phyloP scores from a whole-genome alignment of 2,113 vertebrate genomes.

The Saccopteryx bilineata region DNA sequence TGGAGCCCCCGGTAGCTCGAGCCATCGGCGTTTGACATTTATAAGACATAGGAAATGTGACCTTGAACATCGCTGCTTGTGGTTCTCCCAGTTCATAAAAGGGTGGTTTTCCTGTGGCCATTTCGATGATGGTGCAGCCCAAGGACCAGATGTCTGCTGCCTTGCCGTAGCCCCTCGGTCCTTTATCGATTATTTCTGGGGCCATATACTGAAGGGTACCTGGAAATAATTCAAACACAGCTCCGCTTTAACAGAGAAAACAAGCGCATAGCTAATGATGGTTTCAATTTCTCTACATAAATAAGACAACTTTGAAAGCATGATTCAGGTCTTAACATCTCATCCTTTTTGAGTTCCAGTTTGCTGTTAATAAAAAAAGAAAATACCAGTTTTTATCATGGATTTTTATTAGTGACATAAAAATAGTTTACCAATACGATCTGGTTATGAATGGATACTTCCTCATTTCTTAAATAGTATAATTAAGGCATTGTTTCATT shows the following conservation, averaged over 20 bases:
- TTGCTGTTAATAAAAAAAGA: constrained; percentile 25
- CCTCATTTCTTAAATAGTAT: neutral
- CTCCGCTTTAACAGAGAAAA: constrained; percentile 37
- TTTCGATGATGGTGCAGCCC: constrained; percentile 99
- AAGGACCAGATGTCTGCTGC: constrained; percentile 99
- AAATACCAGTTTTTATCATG: constrained; percentile 11
- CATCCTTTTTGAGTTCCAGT: neutral
- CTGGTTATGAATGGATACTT: neutral
- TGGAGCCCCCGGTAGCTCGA: neutral
- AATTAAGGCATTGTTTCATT: neutral
- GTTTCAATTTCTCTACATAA: constrained; percentile 5
- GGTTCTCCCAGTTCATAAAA: constrained; percentile 99
- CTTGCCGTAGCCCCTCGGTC: constrained; percentile 97
- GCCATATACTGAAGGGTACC: constrained; percentile 99
- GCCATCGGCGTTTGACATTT: neutral
- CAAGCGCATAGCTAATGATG: neutral
- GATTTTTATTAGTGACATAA: constrained; percentile 36
- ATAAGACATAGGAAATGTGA: constrained; percentile 78
- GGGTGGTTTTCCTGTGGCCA: constrained; percentile 98
- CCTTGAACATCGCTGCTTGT: constrained; percentile 99
- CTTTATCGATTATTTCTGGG: constrained; percentile 99
- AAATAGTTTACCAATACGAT: neutral
- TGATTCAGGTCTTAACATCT: neutral
- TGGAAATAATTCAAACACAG: constrained; percentile 83
- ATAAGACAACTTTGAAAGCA: neutral